Conservation (phyloP, 1,140 invertebrate species). For the Sminthurinus signatus region DNA sequence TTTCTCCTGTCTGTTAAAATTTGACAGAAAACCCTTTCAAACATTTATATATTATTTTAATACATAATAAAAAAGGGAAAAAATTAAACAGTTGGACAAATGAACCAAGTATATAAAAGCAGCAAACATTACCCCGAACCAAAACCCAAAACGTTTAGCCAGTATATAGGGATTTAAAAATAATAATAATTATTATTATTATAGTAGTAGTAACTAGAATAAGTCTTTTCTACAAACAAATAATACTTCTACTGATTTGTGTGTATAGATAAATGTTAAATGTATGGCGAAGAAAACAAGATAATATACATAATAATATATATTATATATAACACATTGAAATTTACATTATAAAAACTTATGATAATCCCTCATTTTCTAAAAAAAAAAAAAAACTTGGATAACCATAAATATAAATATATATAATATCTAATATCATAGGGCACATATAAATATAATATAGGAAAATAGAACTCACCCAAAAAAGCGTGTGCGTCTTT, state of each 20-base stretch:
- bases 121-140: slow-evolving; percentile 11
- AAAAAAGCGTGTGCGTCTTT: slow-evolving; percentile 28
- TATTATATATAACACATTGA: slow-evolving; percentile 4
- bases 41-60: not conserved
- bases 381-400: not conserved
- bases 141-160: slow-evolving; percentile 31
- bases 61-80: not conserved
- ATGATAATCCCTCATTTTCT: not conserved
- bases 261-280: not conserved
- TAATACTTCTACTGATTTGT: not conserved
- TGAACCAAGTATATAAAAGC: not conserved
- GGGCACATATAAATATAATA: too few species aligned
- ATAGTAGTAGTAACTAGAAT: not conserved
- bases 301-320: not conserved
- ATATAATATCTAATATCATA: too few species aligned
- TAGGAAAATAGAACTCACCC: slow-evolving; percentile 35
- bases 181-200: too few species aligned
- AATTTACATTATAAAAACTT: not conserved
- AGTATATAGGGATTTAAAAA: slow-evolving; percentile 1
- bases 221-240: slow-evolving; percentile 7
- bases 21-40: too few species aligned
- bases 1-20: too few species aligned
- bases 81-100: not conserved
- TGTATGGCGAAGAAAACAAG: too few species aligned
- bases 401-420: not conserved